These are phyloP conservation scores for Argya squamiceps DNA, from an alignment of 2,797 vertebrate species.

Conservation along the genomic window DNA sequence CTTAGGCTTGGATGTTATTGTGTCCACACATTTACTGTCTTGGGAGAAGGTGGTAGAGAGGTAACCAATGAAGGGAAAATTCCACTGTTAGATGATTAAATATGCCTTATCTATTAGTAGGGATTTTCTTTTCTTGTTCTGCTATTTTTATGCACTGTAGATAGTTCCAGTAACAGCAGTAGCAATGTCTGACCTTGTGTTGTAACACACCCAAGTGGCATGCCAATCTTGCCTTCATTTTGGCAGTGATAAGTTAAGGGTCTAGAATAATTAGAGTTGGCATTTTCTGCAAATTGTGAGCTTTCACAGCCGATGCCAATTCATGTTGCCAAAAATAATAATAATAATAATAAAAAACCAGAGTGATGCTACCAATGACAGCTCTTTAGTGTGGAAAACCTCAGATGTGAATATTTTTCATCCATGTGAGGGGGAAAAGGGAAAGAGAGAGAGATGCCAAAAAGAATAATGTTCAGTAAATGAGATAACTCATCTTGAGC, in stretches of 20 bases:
- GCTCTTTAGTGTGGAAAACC: neutral
- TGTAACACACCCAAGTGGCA: neutral
- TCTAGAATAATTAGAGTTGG: constrained; percentile 8
- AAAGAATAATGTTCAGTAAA: neutral
- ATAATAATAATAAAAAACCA: neutral
- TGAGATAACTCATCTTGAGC: neutral
- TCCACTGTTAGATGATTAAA: neutral
- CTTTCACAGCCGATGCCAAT: neutral
- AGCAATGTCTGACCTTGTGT: constrained; percentile 20
- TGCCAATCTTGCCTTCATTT: constrained; percentile 23
- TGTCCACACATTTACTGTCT: neutral
- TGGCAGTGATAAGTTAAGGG: neutral
- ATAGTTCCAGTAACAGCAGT: constrained; percentile 13
- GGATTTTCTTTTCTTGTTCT: constrained; percentile 8
- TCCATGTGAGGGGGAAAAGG: neutral
- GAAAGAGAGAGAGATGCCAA: neutral
- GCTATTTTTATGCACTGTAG: neutral
- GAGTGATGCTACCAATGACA: neutral
- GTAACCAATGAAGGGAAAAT: neutral
- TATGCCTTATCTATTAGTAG: neutral
- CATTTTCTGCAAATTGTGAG: constrained; percentile 17
- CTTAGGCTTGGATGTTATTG: neutral
- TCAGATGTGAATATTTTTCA: neutral
- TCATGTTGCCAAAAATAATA: neutral
- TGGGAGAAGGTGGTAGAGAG: neutral